These are phyloP conservation scores for Panopea generosa DNA, from an alignment of 2,888 invertebrate species.

Conservation along the genomic window DNA sequence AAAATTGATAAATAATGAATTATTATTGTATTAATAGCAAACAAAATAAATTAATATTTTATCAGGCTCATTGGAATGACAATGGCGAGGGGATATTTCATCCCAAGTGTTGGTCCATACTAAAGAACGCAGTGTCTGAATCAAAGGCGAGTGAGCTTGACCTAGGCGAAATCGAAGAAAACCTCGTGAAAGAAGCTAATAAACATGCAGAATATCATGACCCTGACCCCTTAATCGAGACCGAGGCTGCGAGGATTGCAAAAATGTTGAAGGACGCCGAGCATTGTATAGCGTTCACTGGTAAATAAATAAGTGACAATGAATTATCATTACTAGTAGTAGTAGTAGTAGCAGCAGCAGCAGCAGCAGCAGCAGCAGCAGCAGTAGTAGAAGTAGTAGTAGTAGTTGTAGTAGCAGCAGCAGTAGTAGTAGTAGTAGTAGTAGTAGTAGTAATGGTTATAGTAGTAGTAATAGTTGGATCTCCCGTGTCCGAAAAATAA, in stretches of 20 bases:
- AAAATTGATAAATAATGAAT: too few relatives aligned
- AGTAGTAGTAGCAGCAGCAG: too few relatives aligned
- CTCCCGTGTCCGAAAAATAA: too few relatives aligned
- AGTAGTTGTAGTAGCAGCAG: too few relatives aligned
- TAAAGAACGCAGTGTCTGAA: slow-evolving; percentile 13
- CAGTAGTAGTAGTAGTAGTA: too few relatives aligned
- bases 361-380: too few relatives aligned
- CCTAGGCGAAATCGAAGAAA: slow-evolving; percentile 61
- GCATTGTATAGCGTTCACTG: slow-evolving; percentile 78
- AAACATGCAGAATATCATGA: slow-evolving; percentile 80
- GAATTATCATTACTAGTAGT: not conserved
- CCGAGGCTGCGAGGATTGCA: slow-evolving; percentile 70
- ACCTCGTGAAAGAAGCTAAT: slow-evolving; percentile 70
- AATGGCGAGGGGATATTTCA: slow-evolving; percentile 70
- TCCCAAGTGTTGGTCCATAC: slow-evolving; percentile 65
- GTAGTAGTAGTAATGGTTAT: too few relatives aligned
- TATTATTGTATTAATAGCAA: too few relatives aligned
- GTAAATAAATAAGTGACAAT: slow-evolving; percentile 60
- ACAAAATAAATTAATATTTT: too few relatives aligned
- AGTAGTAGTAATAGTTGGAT: too few relatives aligned
- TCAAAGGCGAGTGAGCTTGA: slow-evolving; percentile 5
- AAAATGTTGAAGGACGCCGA: slow-evolving; percentile 66
- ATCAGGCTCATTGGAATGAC: slow-evolving; percentile 58
- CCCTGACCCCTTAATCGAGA: slow-evolving; percentile 55
- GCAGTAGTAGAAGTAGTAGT: too few relatives aligned